phyloP scores from a whole-genome alignment of 1,140 invertebrate genomes.

The Pteromalus puparum region DNA sequence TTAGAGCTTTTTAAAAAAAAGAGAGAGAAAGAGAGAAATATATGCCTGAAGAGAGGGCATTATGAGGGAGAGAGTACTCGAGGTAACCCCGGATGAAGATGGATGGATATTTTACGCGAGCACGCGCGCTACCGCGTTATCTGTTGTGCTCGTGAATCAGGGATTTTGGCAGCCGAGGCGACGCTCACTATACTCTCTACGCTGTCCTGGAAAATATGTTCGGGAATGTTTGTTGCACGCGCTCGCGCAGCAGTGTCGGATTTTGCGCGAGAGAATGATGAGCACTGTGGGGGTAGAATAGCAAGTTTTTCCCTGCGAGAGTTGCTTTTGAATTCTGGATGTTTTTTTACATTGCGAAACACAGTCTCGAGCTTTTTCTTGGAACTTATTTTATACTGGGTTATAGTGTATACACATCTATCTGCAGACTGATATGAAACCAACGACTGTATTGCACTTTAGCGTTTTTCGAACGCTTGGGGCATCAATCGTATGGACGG shows the following conservation, averaged over 20 bases:
- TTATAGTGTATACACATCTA: background rate
- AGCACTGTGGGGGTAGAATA: background rate
- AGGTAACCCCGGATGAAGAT: slow-evolving; percentile 19
- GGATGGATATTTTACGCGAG: slow-evolving; percentile 3
- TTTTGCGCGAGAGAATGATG: background rate
- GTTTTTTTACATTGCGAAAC: background rate
- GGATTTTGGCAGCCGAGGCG: background rate
- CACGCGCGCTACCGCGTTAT: background rate
- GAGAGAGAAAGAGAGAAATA: background rate
- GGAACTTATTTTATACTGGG: background rate
- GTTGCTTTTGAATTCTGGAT: background rate
- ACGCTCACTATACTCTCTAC: background rate
- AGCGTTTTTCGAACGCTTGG: background rate
- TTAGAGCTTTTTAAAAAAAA: background rate
- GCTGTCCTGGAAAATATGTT: background rate
- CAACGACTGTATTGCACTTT: background rate
- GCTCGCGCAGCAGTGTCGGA: background rate
- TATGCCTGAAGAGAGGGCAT: background rate
- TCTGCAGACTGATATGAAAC: background rate
- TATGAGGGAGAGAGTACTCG: background rate
- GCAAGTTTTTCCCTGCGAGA: background rate
- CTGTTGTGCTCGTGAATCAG: slow-evolving; percentile 17
- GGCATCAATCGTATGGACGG: too few relatives aligned
- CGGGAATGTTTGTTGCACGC: slow-evolving; percentile 5
- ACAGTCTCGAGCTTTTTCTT: background rate